Percentiles rank a stretch among this genome's conserved stretches.
These are phyloP conservation scores for Ophion obscuratus DNA, from an alignment of 2,888 invertebrate species.

Conservation along the genomic window DNA sequence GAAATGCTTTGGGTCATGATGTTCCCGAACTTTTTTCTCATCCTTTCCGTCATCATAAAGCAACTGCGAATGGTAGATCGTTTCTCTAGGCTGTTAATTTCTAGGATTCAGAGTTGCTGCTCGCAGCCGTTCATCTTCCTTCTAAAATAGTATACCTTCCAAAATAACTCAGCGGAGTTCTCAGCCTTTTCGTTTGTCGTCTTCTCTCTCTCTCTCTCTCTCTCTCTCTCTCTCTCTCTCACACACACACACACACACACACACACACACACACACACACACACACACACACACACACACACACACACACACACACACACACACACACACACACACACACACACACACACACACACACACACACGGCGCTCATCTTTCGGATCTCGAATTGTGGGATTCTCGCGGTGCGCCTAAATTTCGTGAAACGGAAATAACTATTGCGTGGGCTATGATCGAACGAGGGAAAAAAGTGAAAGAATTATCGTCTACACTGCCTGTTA, in stretches of 20 bases:
- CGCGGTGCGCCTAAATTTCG: conserved; percentile 74
- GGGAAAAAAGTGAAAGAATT: conserved; percentile 32
- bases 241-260: too few species aligned
- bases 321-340: too few species aligned
- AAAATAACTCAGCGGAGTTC: conserved; percentile 42
- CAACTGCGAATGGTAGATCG: neutral
- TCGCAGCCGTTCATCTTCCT: conserved; percentile 31
- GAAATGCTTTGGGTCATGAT: neutral
- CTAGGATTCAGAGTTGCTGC: conserved; percentile 28
- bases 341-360: neutral
- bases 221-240: neutral
- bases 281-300: too few species aligned
- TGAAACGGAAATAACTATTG: conserved; percentile 76
- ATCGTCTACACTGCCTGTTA: conserved; percentile 12
- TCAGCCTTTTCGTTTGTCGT: neutral
- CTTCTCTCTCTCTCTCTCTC: conserved; percentile 9
- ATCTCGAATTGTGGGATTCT: conserved; percentile 76
- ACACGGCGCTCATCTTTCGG: neutral
- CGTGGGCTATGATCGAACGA: conserved; percentile 46
- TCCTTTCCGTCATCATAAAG: neutral
- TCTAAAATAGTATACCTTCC: conserved; percentile 50
- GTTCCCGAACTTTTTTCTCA: neutral
- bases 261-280: too few species aligned
- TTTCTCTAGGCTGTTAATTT: conserved; percentile 38
- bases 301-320: too few species aligned